Evolutionary conservation across 2,113 vertebrate species (phyloP).

Genomic region (Carassius carassius): DNA sequence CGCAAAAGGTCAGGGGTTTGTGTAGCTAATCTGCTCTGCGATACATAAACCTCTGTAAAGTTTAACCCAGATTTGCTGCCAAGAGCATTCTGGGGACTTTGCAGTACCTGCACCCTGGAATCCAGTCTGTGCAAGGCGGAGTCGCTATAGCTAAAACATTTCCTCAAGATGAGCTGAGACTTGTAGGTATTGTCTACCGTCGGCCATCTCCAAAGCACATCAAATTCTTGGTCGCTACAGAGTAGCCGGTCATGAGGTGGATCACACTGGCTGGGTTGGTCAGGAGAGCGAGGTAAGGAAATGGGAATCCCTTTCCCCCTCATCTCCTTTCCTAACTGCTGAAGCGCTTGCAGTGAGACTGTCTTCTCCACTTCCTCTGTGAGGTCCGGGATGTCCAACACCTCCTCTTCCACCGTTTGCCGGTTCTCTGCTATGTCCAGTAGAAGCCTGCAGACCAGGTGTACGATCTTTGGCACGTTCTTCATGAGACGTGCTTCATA

Average conservation of each 20-base stretch:
- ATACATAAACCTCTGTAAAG: constrained; percentile 64
- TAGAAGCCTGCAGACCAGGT: constrained; percentile 85
- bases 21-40: constrained; percentile 67
- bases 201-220: constrained; percentile 80
- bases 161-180: constrained; percentile 71
- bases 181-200: constrained; percentile 69
- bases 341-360: constrained; percentile 82
- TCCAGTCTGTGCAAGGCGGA: constrained; percentile 81
- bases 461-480: constrained; percentile 90
- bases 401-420: constrained; percentile 75
- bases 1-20: constrained; percentile 35
- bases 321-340: constrained; percentile 81
- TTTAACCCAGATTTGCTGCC: constrained; percentile 62
- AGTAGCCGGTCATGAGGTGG: constrained; percentile 69
- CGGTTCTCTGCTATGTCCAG: constrained; percentile 87
- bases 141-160: constrained; percentile 87
- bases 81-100: not conserved
- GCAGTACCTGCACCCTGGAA: constrained; percentile 61
- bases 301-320: constrained; percentile 77
- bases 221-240: constrained; percentile 73
- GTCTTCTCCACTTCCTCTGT: constrained; percentile 90
- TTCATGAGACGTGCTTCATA: constrained; percentile 94
- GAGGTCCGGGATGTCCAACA: constrained; percentile 79
- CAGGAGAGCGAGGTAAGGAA: constrained; percentile 55
- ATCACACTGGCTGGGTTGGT: constrained; percentile 38